Evolutionary conservation across 1,140 invertebrate species (phyloP).

Genomic region (Acromyrmex echinatior): DNA sequence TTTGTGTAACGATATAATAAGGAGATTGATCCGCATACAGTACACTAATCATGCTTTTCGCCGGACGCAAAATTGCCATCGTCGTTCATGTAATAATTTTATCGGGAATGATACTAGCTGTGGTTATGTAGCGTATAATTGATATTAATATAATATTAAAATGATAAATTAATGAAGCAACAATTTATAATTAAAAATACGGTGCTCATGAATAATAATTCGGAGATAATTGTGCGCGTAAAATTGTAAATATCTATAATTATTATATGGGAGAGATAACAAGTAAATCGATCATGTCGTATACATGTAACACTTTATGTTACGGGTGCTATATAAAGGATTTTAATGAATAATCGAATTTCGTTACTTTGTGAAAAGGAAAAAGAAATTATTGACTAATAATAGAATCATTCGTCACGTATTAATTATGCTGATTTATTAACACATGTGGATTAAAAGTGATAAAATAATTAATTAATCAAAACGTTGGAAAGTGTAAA

Average conservation of each 20-base stretch:
- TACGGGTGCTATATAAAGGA: not conserved
- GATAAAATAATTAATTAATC: not conserved
- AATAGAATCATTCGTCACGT: not conserved
- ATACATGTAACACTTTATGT: conserved; percentile 1
- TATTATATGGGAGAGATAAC: conserved; percentile 20
- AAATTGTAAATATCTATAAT: conserved; percentile 23
- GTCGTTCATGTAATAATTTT: conserved; percentile 9
- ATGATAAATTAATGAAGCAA: conserved; percentile 41
- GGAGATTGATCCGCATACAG: conserved; percentile 15
- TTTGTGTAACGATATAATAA: conserved; percentile 12
- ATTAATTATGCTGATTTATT: conserved; percentile 36
- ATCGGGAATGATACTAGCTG: not conserved
- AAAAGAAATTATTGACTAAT: conserved; percentile 23
- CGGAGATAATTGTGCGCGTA: conserved; percentile 22
- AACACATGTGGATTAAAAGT: not conserved
- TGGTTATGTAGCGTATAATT: not conserved
- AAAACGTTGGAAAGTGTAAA: not conserved
- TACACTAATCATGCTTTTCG: not conserved
- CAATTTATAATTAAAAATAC: conserved; percentile 1
- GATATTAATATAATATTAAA: conserved; percentile 21
- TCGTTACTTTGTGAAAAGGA: conserved; percentile 8
- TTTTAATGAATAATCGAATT: conserved; percentile 29
- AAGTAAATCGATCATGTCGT: not conserved
- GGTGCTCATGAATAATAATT: conserved; percentile 30
- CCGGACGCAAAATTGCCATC: not conserved